Evolutionary conservation across 2,113 vertebrate genomes (phyloP).

Genomic region (Antigone vipio): DNA sequence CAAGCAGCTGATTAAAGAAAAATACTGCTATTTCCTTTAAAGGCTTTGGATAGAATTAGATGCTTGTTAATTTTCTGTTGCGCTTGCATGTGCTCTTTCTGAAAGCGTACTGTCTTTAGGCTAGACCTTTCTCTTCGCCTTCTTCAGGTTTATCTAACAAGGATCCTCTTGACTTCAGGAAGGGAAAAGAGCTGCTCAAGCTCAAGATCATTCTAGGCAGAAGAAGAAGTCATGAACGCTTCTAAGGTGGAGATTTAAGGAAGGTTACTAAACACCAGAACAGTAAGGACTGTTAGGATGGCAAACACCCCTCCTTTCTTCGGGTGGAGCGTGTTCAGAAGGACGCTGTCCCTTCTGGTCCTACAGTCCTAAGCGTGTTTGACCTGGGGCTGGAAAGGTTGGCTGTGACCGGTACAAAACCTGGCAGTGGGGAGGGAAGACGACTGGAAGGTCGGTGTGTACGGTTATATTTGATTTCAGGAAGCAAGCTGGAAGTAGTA

Average conservation of each 20-base stretch:
- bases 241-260: background rate
- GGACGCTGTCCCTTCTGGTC: background rate
- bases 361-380: background rate
- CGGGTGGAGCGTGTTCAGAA: fast-evolving
- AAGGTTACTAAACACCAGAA: background rate
- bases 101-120: background rate
- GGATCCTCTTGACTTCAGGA: background rate
- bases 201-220: background rate
- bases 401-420: background rate
- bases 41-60: background rate
- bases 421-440: background rate
- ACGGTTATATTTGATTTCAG: background rate
- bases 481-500: background rate
- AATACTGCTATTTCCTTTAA: background rate
- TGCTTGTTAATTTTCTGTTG: background rate
- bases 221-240: background rate
- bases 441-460: background rate
- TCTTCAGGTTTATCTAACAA: background rate
- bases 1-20: background rate
- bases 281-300: background rate
- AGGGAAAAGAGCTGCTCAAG: background rate
- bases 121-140: background rate
- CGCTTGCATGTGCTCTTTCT: background rate
- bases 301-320: background rate
- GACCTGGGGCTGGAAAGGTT: background rate